Evolutionary conservation across 2,113 vertebrate species (phyloP).

Genomic region (Actenoides hombroni): DNA sequence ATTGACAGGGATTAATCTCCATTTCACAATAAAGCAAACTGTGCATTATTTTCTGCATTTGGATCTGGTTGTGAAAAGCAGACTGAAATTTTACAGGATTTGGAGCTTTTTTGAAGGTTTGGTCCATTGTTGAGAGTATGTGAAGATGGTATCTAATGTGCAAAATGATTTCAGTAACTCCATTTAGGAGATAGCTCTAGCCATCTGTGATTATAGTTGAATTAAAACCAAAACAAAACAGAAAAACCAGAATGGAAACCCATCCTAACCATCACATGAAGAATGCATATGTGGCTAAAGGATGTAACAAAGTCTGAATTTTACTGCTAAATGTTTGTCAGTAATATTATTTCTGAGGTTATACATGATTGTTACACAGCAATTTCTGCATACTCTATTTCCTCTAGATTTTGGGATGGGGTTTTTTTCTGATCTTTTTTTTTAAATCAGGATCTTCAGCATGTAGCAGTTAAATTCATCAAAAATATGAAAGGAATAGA

Average conservation of each 20-base stretch:
- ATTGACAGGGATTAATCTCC: neutral
- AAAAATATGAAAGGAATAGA: neutral
- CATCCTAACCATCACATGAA: neutral
- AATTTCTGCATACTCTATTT: neutral
- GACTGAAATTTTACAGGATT: neutral
- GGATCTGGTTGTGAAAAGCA: neutral
- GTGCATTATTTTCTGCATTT: neutral
- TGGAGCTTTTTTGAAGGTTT: neutral
- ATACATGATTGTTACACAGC: neutral
- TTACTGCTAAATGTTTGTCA: neutral
- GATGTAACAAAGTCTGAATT: neutral
- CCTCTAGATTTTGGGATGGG: neutral
- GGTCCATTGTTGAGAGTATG: neutral
- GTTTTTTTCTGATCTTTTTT: neutral
- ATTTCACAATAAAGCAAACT: neutral
- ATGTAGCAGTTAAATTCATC: slow-evolving; percentile 10
- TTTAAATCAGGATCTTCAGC: neutral
- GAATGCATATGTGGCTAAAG: neutral
- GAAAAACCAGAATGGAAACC: neutral
- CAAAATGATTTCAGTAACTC: neutral
- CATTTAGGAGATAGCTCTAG: neutral
- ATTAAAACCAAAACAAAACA: neutral
- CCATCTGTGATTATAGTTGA: neutral
- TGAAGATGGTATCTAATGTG: neutral
- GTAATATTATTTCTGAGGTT: neutral